These are phyloP conservation scores for Frankliniella intonsa DNA, from an alignment of 2,888 invertebrate genomes.

Conservation along the genomic window DNA sequence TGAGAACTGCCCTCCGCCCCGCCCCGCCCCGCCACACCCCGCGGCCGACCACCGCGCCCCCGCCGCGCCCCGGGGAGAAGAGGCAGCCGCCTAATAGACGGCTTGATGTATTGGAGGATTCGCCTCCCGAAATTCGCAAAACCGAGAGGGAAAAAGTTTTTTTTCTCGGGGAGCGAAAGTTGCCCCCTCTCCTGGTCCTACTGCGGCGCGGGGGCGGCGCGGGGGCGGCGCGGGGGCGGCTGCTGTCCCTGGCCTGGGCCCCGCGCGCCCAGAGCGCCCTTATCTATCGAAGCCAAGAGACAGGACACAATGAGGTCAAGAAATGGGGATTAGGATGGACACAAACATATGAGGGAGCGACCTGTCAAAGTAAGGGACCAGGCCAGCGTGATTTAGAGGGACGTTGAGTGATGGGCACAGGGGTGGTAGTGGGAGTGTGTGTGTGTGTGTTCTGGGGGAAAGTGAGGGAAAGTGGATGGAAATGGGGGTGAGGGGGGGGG, in stretches of 20 bases:
- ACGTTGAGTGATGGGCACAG: slow-evolving; percentile 14
- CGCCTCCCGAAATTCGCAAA: slow-evolving; percentile 11
- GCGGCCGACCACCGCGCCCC: too few species aligned
- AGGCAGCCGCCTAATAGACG: slow-evolving; percentile 1
- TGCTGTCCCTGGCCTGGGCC: neutral
- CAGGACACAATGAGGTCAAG: slow-evolving; percentile 26
- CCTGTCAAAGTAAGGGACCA: neutral
- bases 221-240: too few species aligned
- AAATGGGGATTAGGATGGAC: slow-evolving; percentile 24
- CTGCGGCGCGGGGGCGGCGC: too few species aligned
- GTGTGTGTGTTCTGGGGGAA: neutral
- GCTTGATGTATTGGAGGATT: slow-evolving; percentile 26
- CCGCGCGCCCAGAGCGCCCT: neutral
- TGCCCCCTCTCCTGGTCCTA: neutral
- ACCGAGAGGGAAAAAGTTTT: slow-evolving; percentile 10
- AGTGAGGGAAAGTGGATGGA: slow-evolving; percentile 23
- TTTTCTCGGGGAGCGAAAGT: neutral
- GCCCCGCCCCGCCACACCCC: too few species aligned
- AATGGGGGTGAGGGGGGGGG: neutral
- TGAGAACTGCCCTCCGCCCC: too few species aligned
- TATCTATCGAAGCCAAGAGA: slow-evolving; percentile 25
- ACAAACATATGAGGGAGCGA: slow-evolving; percentile 19
- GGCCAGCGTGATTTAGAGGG: neutral
- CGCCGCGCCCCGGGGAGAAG: neutral
- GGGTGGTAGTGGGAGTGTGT: neutral